Base-by-base conservation (phyloP, 1,140 invertebrate genomes). In the Zaprionus davidi region DNA sequence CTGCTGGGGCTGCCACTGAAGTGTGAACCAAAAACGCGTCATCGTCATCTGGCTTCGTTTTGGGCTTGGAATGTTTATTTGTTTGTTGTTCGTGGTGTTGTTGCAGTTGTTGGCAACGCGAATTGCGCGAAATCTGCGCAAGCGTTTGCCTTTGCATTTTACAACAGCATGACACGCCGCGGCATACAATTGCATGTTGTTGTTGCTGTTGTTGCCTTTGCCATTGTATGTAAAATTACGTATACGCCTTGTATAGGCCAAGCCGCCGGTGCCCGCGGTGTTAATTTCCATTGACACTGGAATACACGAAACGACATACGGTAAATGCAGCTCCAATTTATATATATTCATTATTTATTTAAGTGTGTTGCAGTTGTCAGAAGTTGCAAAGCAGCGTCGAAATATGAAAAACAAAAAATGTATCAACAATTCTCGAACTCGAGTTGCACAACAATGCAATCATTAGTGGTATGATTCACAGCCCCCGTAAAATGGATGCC, bases 241-340 rank as follows among this genome's bases (percentile, higher is more conserved):
- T 90, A 81, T 84, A 88, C 85, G 85, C 85, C 85, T 76, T 70
- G 76, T 78, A 68, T 67, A 53, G 82, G 67, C 79, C 71, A 78
- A 69, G 82, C 74, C 49, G 82, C 74, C 57, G 63, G 46, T 72
- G 74, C 75, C 71, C 26, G 71, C 78, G 85, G 85, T 88, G 85
- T 88, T 88, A 90, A 88, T 88, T 90, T 90, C 72, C 85, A 90
- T 76, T 88, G 85, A 90, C 85, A 90, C 85, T 86, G 82, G 64
- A 71, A 72, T 62, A 41, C 68, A 71, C 46, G 46, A 17, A 51
- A 17, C 31, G 44, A 13, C 57, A 63, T 15, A 56, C 46, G 15
- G 57, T 58, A 68, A 38, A 46, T 53, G 57, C 31, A 41, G 55
- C 46, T 59, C 53, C 51, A 77, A 68, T 71, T 77, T 88, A 78